phyloP scores from a whole-genome alignment of 2,113 vertebrate genomes.

The Lophotis ruficrista region DNA sequence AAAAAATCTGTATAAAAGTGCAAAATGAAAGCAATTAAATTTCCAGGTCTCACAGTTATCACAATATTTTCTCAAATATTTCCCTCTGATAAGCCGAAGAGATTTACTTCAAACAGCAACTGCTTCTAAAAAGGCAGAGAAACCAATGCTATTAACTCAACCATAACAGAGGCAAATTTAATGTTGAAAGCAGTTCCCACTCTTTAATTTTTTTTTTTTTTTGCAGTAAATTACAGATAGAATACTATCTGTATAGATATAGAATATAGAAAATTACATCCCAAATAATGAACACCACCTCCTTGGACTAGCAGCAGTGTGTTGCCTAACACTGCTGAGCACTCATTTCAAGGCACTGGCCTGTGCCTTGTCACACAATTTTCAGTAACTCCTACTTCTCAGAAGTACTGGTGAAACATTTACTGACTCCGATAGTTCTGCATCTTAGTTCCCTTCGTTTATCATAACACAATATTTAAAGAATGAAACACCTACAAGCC shows the following conservation, averaged over 20 bases:
- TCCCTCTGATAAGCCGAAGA: not conserved
- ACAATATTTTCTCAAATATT: conserved; percentile 27
- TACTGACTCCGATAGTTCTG: not conserved
- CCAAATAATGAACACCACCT: not conserved
- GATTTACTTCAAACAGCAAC: not conserved
- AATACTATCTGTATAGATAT: too few species aligned
- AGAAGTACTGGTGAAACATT: not conserved
- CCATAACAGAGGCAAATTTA: not conserved
- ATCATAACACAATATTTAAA: not conserved
- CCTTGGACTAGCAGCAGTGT: not conserved
- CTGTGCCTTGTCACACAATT: not conserved
- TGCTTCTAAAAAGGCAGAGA: not conserved
- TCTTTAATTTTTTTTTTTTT: not conserved
- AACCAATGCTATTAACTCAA: not conserved
- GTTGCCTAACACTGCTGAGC: not conserved
- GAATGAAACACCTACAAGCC: not conserved
- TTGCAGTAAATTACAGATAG: not conserved
- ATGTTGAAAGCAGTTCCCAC: not conserved
- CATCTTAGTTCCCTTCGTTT: too few species aligned
- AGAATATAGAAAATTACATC: not conserved
- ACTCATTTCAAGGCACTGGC: not conserved
- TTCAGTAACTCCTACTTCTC: not conserved
- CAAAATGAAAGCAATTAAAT: conserved; percentile 39
- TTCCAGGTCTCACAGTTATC: conserved; percentile 28
- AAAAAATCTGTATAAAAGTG: conserved; percentile 23